Conservation (phyloP, 2,797 vertebrate species). For the Lates japonicus region DNA sequence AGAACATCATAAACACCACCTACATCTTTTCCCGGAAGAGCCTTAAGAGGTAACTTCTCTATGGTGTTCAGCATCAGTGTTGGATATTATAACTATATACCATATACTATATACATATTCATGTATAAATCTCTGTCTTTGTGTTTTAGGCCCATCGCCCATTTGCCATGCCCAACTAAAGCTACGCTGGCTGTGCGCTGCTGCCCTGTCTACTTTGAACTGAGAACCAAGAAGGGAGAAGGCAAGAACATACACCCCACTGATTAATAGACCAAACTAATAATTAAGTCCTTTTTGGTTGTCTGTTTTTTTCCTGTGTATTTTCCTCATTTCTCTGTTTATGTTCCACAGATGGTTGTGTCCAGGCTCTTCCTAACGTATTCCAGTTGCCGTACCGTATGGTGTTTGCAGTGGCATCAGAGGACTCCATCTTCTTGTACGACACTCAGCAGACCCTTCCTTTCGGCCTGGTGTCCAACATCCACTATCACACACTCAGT, state of each 20-base stretch:
- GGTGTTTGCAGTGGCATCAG: slow-evolving; percentile 97
- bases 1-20: slow-evolving; percentile 94
- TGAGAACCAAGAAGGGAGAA: slow-evolving; percentile 85
- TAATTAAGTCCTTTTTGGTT: background rate
- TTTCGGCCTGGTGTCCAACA: slow-evolving; percentile 95
- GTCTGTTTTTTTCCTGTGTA: background rate
- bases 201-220: slow-evolving; percentile 94
- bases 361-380: slow-evolving; percentile 80
- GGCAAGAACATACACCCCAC: slow-evolving; percentile 69
- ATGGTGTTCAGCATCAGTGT: background rate
- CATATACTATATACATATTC: background rate
- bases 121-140: background rate
- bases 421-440: slow-evolving; percentile 95
- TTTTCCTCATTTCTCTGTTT: slow-evolving; percentile 8
- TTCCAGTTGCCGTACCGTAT: slow-evolving; percentile 93
- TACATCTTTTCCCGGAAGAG: slow-evolving; percentile 96
- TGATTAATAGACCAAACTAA: background rate
- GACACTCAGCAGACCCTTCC: slow-evolving; percentile 96
- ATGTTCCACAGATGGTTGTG: slow-evolving; percentile 81
- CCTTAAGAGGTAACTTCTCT: slow-evolving; percentile 90
- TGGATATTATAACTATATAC: background rate
- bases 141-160: slow-evolving; percentile 90
- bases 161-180: slow-evolving; percentile 94
- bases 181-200: slow-evolving; percentile 96
- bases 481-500: slow-evolving; percentile 98